Base-by-base conservation (phyloP, 2,113 vertebrate genomes). In the Ellobius talpinus region DNA sequence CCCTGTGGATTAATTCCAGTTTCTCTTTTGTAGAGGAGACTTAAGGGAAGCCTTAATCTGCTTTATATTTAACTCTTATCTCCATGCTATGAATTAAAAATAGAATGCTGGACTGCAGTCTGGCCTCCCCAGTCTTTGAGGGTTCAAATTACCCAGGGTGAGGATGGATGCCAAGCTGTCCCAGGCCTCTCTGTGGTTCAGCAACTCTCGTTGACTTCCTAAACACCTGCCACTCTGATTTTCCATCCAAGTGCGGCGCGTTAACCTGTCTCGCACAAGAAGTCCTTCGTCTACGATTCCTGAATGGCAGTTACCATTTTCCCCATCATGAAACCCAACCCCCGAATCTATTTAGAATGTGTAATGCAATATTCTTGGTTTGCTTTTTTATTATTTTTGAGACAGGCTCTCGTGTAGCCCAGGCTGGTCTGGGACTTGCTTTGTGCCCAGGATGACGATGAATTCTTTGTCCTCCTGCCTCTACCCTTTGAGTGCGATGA, bases 51-150 rank as follows among this genome's bases (percentile, higher is more conserved):
- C 97, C 90, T 97, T 92, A 81, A 63, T 95, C 61, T 96, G 91
- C 96, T 90, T 90, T 0, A 95, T 84, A 93, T 91, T 96, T 98
- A 93, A 94, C 79, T 97, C 92, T 61, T 97, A 97, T 98, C 98
- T 94, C 3, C 92, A 96, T 77, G 77, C 81, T 91, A 11, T 66
- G 91, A 33, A 96, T 89, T 97, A 93, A 97, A 98, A 95, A 95
- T 95, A 96, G 96, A 95, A 94, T 36, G 65, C 90, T 66, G 90
- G 79, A 88, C 84, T 84, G 39, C 17, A 26, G 58, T 31, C 87
- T 94, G 14, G 65, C 81, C 58, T 94, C 50, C 33, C 11, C 33
- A 61, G 77, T 93, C 26, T 52, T 68, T 11, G 16, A 58, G n/a
- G 73, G 70, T 90, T 96, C 87, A n/a, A 19, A 94, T 91, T 76